Evolutionary conservation across 2,888 invertebrate genomes (phyloP).

Genomic region (Leucophenga montana): DNA sequence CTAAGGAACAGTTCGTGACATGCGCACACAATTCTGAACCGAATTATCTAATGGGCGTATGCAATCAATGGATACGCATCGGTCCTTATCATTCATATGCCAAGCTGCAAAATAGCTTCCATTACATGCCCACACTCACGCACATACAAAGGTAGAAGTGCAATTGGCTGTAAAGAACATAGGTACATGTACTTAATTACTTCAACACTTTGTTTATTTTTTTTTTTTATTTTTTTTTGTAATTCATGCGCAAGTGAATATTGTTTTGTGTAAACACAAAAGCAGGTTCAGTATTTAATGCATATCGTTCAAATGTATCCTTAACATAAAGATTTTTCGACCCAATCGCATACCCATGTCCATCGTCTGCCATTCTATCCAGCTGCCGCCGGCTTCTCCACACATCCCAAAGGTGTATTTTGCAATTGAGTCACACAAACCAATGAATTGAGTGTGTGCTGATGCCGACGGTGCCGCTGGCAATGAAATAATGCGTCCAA

Average conservation of each 20-base stretch:
- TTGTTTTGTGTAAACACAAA: background rate
- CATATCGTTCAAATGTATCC: conserved; percentile 1
- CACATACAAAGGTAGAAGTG: background rate
- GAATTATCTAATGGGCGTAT: conserved; percentile 29
- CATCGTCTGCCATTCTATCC: background rate
- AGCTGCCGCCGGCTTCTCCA: background rate
- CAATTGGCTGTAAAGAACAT: no score
- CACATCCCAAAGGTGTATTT: conserved; percentile 13
- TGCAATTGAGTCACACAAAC: background rate
- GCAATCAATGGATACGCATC: no score
- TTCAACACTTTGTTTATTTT: background rate
- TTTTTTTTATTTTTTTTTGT: no score
- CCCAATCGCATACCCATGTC: background rate
- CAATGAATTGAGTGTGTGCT: background rate
- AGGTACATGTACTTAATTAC: background rate
- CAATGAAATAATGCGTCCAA: conserved; percentile 45
- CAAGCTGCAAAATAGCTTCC: background rate
- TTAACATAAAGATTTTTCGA: background rate
- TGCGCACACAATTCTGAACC: conserved; percentile 35
- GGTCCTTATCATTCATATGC: conserved; percentile 51
- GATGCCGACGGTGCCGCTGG: conserved; percentile 13
- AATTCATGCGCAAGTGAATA: no score
- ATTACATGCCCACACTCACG: background rate
- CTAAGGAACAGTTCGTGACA: background rate
- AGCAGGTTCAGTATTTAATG: background rate